Evolutionary conservation across 1,140 invertebrate species (phyloP).

Genomic region (Aplysia californica): DNA sequence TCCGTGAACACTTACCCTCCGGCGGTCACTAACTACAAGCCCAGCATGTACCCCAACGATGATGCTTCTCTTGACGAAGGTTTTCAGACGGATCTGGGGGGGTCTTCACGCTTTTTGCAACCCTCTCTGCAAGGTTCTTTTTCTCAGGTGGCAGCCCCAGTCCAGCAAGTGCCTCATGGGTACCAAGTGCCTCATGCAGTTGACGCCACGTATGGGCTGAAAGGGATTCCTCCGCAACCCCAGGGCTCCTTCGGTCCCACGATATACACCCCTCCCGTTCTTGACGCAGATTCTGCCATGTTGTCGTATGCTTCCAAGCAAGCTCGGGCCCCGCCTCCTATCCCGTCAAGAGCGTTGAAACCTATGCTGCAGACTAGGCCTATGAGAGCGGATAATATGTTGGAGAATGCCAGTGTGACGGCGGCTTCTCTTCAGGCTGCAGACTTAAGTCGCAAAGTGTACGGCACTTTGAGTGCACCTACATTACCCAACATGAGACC

Average conservation of each 20-base stretch:
- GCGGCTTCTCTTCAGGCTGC: neutral
- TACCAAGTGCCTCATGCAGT: neutral
- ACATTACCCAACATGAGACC: too few relatives aligned
- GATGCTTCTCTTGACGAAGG: too few relatives aligned
- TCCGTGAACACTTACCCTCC: too few relatives aligned
- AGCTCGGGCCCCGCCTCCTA: neutral
- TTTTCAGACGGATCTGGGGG: too few relatives aligned
- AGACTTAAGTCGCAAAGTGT: neutral
- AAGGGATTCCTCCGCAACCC: too few relatives aligned
- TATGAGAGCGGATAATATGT: too few relatives aligned
- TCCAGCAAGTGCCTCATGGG: neutral
- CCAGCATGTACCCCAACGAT: too few relatives aligned
- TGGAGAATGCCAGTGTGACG: too few relatives aligned
- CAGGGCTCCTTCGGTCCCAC: neutral
- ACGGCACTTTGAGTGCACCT: neutral
- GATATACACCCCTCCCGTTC: too few relatives aligned
- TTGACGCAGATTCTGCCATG: neutral
- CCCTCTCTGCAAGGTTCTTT: neutral
- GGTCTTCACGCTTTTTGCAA: too few relatives aligned
- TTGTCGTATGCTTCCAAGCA: neutral
- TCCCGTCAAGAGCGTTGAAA: slow-evolving; percentile 4
- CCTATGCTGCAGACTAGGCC: neutral
- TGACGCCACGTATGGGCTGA: too few relatives aligned
- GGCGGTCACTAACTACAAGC: too few relatives aligned
- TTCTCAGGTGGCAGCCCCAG: neutral